Evolutionary conservation across 1,140 invertebrate genomes (phyloP), one percentile per base, ranked within the genome.

Genomic region (Phthorimaea operculella): DNA sequence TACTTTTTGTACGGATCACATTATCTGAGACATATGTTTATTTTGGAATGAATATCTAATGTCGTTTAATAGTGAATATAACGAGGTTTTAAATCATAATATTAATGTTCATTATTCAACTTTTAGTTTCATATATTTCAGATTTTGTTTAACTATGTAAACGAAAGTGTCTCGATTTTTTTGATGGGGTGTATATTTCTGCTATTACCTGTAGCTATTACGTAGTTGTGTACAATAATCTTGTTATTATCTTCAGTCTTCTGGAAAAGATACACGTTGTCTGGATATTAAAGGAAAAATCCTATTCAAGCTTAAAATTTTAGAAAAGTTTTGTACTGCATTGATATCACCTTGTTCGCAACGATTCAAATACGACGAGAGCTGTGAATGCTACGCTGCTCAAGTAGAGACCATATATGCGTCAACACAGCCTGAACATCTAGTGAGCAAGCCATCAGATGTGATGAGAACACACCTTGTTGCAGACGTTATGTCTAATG

Each of bases 201-300:
- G 21, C 2, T 28, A 28, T n/a, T n/a, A n/a, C n/a, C n/a, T 28
- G 21, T 28, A 4, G 6, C 21, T 28, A 28, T 6, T 2, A 28
- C 21, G 6, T 28, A 28, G n/a, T n/a, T 28, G 6, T 9, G n/a
- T 16, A 14, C 4, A 15, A 47, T 47, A 3, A 47, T 16, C 15
- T 8, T n/a, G 12, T 50, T 50, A 3, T 16, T 47, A 57, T 58
- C 70, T 72, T 55, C 61, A 81, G 79, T 76, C 75, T 10, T 63
- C 70, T 18, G 79, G 77, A n/a, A 80, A 74, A 70, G 77, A 84
- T 48, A 82, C 62, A 4, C 66, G 72, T 36, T 56, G 68, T 39
- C 66, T 83, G 14, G 74, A 83, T 51, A 70, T 83, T 39, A 83
- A 74, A 63, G 79, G 74, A 18, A 83, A 77, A 68, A 85, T 85